These are phyloP conservation scores for Melanogrammus aeglefinus DNA, from an alignment of 2,797 vertebrate genomes.

Conservation along the genomic window DNA sequence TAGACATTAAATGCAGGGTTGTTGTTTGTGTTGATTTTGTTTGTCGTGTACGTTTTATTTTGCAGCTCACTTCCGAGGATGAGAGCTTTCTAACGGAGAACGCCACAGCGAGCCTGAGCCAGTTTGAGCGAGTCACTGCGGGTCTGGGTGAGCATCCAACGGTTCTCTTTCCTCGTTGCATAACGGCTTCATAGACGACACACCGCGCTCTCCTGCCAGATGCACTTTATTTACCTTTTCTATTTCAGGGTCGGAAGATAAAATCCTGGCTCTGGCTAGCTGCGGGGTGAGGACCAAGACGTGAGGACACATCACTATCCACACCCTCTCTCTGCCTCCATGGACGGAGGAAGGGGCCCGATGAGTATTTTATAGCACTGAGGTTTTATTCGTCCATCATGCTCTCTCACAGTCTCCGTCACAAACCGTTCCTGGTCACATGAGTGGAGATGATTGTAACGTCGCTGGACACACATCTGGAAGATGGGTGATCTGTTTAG, in stretches of 20 bases:
- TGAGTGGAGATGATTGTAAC: conserved; percentile 36
- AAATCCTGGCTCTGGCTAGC: conserved; percentile 94
- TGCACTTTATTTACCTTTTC: conserved; percentile 17
- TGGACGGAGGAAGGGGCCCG: conserved; percentile 42
- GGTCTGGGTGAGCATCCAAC: conserved; percentile 78
- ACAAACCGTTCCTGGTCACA: conserved; percentile 42
- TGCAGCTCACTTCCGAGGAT: conserved; percentile 87
- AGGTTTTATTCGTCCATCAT: conserved; percentile 29
- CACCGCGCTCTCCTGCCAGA: neutral
- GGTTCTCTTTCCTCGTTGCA: neutral
- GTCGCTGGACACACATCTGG: conserved; percentile 14
- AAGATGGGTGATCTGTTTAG: conserved; percentile 28
- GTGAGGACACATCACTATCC: conserved; percentile 12
- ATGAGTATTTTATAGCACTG: conserved; percentile 43
- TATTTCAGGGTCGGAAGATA: conserved; percentile 89
- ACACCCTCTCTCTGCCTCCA: conserved; percentile 24
- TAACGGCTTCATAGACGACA: neutral
- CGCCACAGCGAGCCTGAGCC: conserved; percentile 87
- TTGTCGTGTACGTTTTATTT: conserved; percentile 16
- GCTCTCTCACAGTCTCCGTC: conserved; percentile 54
- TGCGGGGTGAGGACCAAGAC: conserved; percentile 88
- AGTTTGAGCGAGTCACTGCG: conserved; percentile 92
- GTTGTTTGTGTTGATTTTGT: neutral
- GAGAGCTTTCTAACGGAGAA: conserved; percentile 87
- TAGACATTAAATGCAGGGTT: neutral